These are phyloP conservation scores for Parauchenoglanis punctatus DNA, from an alignment of 2,797 vertebrate genomes.

Conservation along the genomic window DNA sequence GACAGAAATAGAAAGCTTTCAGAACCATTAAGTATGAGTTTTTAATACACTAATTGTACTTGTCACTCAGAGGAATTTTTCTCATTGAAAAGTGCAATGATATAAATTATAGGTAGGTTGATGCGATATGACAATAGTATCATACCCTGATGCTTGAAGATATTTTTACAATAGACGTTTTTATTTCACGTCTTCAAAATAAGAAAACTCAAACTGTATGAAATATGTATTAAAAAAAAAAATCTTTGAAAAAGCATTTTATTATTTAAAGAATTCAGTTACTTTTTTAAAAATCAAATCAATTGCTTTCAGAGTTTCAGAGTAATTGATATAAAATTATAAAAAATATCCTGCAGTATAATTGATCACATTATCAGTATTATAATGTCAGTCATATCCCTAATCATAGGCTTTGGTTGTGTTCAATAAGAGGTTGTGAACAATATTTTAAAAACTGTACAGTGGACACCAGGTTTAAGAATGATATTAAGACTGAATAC, in stretches of 20 bases:
- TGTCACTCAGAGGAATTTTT: not conserved
- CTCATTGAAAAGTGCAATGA: not conserved
- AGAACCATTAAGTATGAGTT: not conserved
- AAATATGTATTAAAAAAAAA: not conserved
- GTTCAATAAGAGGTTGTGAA: not conserved
- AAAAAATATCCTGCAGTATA: not conserved
- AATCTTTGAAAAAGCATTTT: not conserved
- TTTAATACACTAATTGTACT: not conserved
- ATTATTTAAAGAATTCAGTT: not conserved
- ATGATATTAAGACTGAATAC: not conserved
- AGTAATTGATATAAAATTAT: not conserved
- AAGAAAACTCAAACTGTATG: not conserved
- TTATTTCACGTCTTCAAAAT: not conserved
- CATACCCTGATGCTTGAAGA: not conserved
- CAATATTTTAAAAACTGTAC: not conserved
- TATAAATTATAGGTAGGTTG: not conserved
- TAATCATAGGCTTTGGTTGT: not conserved
- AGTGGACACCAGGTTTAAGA: not conserved
- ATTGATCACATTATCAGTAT: not conserved
- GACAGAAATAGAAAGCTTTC: not conserved
- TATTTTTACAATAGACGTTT: not conserved
- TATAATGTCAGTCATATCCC: not conserved
- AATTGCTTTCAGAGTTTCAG: not conserved
- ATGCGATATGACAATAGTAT: not conserved
- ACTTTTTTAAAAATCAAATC: not conserved